Base-by-base conservation (phyloP, 1,140 invertebrate genomes). In the silkworm (Bombyx mori) region DNA sequence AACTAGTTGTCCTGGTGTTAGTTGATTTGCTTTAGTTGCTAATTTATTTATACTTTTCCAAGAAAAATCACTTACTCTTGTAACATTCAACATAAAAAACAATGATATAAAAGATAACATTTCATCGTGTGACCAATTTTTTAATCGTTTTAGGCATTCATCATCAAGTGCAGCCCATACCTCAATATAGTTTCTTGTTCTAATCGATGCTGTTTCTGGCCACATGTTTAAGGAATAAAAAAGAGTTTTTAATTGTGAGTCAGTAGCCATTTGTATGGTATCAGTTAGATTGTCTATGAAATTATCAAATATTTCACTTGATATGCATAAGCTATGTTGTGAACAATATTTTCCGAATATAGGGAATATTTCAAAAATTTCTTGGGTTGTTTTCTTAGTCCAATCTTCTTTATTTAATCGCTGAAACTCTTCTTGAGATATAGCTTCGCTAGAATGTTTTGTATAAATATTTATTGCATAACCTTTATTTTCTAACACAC, bases 81-180 rank as follows among this genome's bases (percentile, higher is more conserved):
- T 72, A 4, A 88, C 56, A 60, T 82, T 73, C 42, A 91, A 65
- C 60, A 86, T 77, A 65, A 88, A 90, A 74, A 90, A 89, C 46
- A 88, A 65, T 64, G 90, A 82, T 48, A 84, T 71, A 60, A 88
- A 85, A 45, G 69, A 68, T 6, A 92, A 77, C 44, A 88, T 65
- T 61, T 89, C 74, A 57, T 89, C 77, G 8, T 69, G 56, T 45
- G 71, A 62, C 87, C 85, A 90, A 4, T 66, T 48, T 7, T 54
- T 60, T 3, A 88, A 56, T 58, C 88, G 77, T 46, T 78, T 84
- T n/a, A 80, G 45, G 60, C 90, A 90, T 56, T 90, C 82, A 59
- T 88, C 82, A 68, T 92, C 89, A 22, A 92, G 64, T 45, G 82
- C 79, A 52, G 85, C 86, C 80, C 89, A 90, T 2, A 92, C 75